phyloP scores from a whole-genome alignment of 2,113 vertebrate species.

The Holacanthus passer region DNA sequence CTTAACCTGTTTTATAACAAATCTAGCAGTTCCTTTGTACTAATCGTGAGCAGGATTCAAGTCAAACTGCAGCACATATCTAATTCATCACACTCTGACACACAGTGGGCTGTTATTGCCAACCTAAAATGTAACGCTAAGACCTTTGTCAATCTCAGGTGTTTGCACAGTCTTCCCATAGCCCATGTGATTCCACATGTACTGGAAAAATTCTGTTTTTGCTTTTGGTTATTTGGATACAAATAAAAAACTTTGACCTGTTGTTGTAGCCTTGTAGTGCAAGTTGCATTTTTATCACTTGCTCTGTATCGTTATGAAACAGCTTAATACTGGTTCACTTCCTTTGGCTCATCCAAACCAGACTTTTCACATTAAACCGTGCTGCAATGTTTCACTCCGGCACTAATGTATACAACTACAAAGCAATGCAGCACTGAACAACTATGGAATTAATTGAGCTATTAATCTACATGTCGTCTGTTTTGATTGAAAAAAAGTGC shows the following conservation, averaged over 20 bases:
- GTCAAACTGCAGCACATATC: background rate
- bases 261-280: background rate
- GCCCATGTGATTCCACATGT: background rate
- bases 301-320: background rate
- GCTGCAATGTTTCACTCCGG: background rate
- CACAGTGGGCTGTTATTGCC: background rate
- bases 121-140: background rate
- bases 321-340: background rate
- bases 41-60: background rate
- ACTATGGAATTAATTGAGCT: slow-evolving; percentile 18
- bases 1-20: background rate
- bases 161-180: background rate
- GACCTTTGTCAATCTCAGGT: background rate
- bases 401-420: background rate
- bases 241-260: background rate
- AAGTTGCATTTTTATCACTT: background rate
- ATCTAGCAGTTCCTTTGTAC: background rate
- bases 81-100: background rate
- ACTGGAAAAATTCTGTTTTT: background rate
- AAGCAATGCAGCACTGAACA: background rate
- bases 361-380: background rate
- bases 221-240: background rate
- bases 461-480: slow-evolving; percentile 29
- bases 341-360: background rate
- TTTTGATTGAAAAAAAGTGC: slow-evolving; percentile 10